These are phyloP conservation scores for Zaprionus lineosus DNA, from an alignment of 2,888 invertebrate genomes.

Conservation along the genomic window DNA sequence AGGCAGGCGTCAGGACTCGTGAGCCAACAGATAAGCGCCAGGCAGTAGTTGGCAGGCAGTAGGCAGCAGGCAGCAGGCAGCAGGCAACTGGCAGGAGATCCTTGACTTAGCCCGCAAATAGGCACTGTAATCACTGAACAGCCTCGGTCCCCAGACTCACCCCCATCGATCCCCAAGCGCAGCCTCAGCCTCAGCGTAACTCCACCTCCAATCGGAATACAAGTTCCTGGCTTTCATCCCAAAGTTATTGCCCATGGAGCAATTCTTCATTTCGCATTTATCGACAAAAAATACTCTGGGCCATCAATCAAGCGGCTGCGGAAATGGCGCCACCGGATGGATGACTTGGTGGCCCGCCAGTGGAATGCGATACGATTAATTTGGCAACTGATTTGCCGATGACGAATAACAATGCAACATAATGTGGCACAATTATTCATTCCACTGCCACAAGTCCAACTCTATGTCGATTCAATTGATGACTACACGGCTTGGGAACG, in stretches of 20 bases:
- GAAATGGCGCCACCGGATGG: conserved; percentile 38
- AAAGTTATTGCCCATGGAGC: conserved; percentile 29
- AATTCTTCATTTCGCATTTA: conserved; percentile 57
- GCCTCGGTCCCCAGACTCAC: conserved; percentile 32
- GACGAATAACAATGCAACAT: conserved; percentile 76
- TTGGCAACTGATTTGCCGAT: conserved; percentile 76
- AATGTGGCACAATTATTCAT: conserved; percentile 75
- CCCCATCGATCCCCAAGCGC: not conserved
- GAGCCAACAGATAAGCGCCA: too few species aligned
- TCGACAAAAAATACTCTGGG: conserved; percentile 34
- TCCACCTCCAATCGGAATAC: not conserved
- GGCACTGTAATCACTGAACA: conserved; percentile 54
- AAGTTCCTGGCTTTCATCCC: not conserved
- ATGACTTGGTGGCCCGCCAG: conserved; percentile 50
- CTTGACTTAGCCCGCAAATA: conserved; percentile 45
- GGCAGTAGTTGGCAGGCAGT: not conserved
- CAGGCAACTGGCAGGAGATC: conserved; percentile 11
- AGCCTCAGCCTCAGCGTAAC: too few species aligned
- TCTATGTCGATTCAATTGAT: too few species aligned
- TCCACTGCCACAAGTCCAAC: conserved; percentile 41
- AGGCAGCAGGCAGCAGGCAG: not conserved
- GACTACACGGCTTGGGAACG: too few species aligned
- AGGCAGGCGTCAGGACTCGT: too few species aligned
- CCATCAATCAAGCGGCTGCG: conserved; percentile 59
- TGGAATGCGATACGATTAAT: conserved; percentile 74